A percentile compares a stretch with the other conserved stretches of the same genome.
Evolutionary conservation across 2,888 invertebrate genomes (phyloP).

Genomic region (Drosophila prolongata): DNA sequence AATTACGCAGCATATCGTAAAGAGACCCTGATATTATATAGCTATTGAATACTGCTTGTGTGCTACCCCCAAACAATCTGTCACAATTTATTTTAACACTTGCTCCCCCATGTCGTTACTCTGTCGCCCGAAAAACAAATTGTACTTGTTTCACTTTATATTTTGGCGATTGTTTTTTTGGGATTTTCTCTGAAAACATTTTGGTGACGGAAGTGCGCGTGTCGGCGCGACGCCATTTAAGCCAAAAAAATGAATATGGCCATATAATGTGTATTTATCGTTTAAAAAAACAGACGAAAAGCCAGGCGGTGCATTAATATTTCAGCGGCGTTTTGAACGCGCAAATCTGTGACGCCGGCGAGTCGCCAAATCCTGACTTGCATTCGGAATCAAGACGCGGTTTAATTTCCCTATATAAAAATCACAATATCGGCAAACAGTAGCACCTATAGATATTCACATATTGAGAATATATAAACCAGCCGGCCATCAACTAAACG

Average conservation of each 20-base stretch:
- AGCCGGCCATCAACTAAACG: slow-evolving; percentile 37
- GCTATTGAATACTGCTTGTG: slow-evolving; percentile 10
- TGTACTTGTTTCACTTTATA: slow-evolving; percentile 17
- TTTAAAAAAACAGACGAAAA: slow-evolving; percentile 23
- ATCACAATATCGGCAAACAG: slow-evolving; percentile 32
- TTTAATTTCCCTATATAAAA: slow-evolving; percentile 58
- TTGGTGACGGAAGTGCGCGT: slow-evolving; percentile 69
- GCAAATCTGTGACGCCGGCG: slow-evolving; percentile 41
- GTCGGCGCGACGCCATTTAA: slow-evolving; percentile 51
- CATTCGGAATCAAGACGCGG: slow-evolving; percentile 48
- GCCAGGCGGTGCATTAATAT: slow-evolving; percentile 52
- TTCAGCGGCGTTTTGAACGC: slow-evolving; percentile 44
- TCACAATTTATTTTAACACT: slow-evolving; percentile 67
- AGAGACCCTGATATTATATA: slow-evolving; percentile 66
- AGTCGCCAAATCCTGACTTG: slow-evolving; percentile 56
- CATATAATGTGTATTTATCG: slow-evolving; percentile 40
- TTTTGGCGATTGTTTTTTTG: slow-evolving; percentile 34
- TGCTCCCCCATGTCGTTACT: slow-evolving; percentile 52
- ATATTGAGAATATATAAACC: slow-evolving; percentile 29
- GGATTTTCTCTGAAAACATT: slow-evolving; percentile 53
- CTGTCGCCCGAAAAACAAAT: slow-evolving; percentile 41
- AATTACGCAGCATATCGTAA: slow-evolving; percentile 54
- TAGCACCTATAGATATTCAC: slow-evolving; percentile 18
- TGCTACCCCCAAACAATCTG: slow-evolving; percentile 47
- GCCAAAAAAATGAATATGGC: slow-evolving; percentile 32